Conservation (phyloP, 2,113 vertebrate species). For the Pelecanoides urinatrix region DNA sequence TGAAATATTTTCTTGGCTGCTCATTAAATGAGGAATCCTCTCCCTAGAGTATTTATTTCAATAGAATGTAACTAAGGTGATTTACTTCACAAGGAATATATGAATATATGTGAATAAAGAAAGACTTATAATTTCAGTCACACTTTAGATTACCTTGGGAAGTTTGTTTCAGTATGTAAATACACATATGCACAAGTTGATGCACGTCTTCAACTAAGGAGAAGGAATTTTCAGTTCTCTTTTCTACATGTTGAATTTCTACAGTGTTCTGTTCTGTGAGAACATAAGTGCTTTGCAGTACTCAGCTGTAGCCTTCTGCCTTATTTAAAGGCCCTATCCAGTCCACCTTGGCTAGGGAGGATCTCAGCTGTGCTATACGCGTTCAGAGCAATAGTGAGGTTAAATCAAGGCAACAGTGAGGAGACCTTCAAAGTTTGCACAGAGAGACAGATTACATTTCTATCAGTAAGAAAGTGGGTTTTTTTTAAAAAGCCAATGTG, state of each 20-base stretch:
- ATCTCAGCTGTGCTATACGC: not conserved
- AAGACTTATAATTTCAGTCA: not conserved
- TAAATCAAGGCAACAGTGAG: not conserved
- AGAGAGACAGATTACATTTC: not conserved
- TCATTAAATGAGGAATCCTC: not conserved
- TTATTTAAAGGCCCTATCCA: not conserved
- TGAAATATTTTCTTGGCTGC: not conserved
- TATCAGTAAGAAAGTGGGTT: not conserved
- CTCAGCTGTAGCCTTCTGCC: not conserved
- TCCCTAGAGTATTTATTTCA: not conserved
- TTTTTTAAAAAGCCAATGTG: not conserved
- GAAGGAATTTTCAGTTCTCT: not conserved
- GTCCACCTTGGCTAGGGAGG: not conserved
- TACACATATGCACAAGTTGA: fast-evolving
- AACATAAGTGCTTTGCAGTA: not conserved
- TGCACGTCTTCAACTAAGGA: not conserved
- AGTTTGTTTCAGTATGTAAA: not conserved
- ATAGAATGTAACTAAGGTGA: not conserved
- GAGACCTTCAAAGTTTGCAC: not conserved
- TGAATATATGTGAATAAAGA: not conserved
- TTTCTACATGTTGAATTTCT: not conserved
- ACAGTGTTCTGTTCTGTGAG: not conserved
- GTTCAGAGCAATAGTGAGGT: not conserved
- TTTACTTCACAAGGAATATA: not conserved
- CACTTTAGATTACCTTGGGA: not conserved